Evolutionary conservation across 1,140 invertebrate species (phyloP), one percentile per base, ranked within the genome.

Genomic region (Nasonia longicornis): DNA sequence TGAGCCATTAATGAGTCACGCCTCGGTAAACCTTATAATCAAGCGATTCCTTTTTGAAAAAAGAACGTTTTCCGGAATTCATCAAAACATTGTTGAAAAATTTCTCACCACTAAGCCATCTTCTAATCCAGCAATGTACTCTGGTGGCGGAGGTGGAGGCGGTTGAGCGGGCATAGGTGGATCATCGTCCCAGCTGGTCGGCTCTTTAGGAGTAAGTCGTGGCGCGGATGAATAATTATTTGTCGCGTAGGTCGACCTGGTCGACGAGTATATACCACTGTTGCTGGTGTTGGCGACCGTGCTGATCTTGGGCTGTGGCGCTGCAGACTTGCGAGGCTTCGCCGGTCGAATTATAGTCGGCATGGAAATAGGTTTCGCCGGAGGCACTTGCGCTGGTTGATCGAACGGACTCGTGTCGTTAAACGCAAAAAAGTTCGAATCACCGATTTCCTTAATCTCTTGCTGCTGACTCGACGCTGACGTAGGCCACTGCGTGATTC

Each of bases 111-210:
- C 63, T 42, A 84, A 29, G 29, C 82, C 84, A 76, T 84, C 71
- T 38, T 87, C 84, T 16, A 86, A 52, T 35, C 87, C 90, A 80
- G 70, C 88, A 84, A 85, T 90, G 88, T 82, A 91, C 86, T 92
- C 90, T 52, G 91, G 86, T 0, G 95, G 94, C 11, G 94, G 94
- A 20, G 94, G 93, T 8, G 95, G 95, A 2, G 95, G 94, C 11
- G 95, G 95, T 76, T 94, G 92, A 22, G 92, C 92, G 8, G 95
- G 95, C 95, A 96, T 96, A 0, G 95, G 95, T 0, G 94, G 95
- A 8, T 85, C 82, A 29, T 85, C 75, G n/a, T 81, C 73, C 88
- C 89, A 89, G 2, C 75, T 70, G 52, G 82, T 29, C 22, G 22
- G 22, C 29, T 67, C 64, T 2, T 0, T 80, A 31, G 38, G 75